Conservation (phyloP, 2,888 invertebrate species). For the Bembecia ichneumoniformis region DNA sequence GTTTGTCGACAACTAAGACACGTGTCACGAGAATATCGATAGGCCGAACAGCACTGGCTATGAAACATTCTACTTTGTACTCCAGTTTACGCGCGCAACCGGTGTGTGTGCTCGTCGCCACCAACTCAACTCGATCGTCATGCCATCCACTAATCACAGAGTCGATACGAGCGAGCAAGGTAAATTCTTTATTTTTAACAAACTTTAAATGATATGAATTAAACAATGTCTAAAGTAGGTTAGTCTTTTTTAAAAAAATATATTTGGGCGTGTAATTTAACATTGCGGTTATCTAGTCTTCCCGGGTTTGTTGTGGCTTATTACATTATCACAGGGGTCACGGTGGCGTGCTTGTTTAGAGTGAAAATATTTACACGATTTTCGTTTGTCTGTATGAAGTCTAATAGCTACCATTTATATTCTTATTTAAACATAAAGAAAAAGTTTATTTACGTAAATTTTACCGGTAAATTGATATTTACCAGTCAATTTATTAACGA, state of each 20-base stretch:
- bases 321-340: neutral
- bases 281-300: neutral
- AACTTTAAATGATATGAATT: no score
- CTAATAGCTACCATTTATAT: no score
- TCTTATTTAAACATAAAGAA: no score
- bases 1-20: constrained; percentile 26
- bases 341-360: neutral
- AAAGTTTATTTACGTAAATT: no score
- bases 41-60: constrained; percentile 15
- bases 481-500: no score
- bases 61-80: constrained; percentile 26
- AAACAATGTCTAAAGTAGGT: no score
- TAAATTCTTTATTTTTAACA: constrained; percentile 20
- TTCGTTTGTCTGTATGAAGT: neutral
- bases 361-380: neutral
- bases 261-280: neutral
- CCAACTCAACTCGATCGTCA: constrained; percentile 14
- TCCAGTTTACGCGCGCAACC: constrained; percentile 49
- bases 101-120: constrained; percentile 33
- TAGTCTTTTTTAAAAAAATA: no score
- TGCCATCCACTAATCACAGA: constrained; percentile 26
- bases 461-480: no score
- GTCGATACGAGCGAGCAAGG: constrained; percentile 33
- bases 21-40: constrained; percentile 18
- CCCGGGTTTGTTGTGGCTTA: neutral